A percentile compares a stretch with the other conserved stretches of the same genome.
Evolutionary conservation across 2,888 invertebrate genomes (phyloP).

Genomic region (Trisateles emortualis): DNA sequence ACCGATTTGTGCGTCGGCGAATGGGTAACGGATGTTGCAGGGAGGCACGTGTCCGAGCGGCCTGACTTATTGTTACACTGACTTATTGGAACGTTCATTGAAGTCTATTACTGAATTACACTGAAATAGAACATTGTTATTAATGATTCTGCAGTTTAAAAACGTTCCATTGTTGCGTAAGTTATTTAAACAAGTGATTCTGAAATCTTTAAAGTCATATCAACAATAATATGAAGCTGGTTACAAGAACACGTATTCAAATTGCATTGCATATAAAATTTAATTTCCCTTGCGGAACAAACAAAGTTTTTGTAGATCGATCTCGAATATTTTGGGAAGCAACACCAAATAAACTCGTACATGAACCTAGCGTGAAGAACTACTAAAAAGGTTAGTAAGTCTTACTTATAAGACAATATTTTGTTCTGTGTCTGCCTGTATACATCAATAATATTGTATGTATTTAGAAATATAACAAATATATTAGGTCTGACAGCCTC

Average conservation of each 20-base stretch:
- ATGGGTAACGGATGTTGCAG: slow-evolving; percentile 81
- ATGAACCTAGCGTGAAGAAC: too few species aligned
- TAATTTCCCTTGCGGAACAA: slow-evolving; percentile 2
- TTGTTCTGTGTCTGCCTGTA: too few species aligned
- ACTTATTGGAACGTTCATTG: slow-evolving; percentile 73
- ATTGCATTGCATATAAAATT: neutral
- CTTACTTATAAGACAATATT: too few species aligned
- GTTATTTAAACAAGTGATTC: neutral
- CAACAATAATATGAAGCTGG: too few species aligned
- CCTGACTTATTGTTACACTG: slow-evolving; percentile 75
- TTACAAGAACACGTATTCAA: too few species aligned
- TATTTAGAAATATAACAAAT: too few species aligned
- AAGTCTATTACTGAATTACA: slow-evolving; percentile 73
- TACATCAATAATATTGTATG: too few species aligned
- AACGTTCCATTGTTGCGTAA: neutral
- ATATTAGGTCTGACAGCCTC: too few species aligned
- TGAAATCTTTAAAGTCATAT: too few species aligned
- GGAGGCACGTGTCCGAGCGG: slow-evolving; percentile 70
- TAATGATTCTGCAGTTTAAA: slow-evolving; percentile 10
- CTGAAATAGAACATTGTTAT: slow-evolving; percentile 48
- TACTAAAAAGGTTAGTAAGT: too few species aligned
- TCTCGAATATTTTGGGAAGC: neutral
- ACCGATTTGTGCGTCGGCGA: slow-evolving; percentile 84
- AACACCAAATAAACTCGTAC: neutral
- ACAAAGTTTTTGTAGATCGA: neutral